Evolutionary conservation across 2,888 invertebrate species (phyloP), one percentile per base, ranked within the genome.

Genomic region (Orthonychiurus folsomi): DNA sequence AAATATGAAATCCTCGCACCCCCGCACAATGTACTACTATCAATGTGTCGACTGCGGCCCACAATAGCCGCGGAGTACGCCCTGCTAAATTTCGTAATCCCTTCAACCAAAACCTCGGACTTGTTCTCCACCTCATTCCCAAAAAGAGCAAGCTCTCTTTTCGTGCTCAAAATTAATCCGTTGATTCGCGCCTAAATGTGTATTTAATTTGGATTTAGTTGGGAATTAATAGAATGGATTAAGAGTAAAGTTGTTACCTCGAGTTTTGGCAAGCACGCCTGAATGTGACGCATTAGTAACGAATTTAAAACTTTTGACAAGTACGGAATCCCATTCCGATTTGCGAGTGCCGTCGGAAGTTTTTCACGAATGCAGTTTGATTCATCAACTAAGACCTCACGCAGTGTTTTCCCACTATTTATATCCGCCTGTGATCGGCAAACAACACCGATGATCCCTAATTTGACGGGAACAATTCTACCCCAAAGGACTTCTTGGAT

Each of bases 1-100:
- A 99, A 99, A 76, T 95, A 99, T 77, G 97, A 97, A 75, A 99
- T 97, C 72, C 99, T 84, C 3, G 99, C 99, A n/a, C 99, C 99
- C 1, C 99, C 99, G 76, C 97, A 96, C 74, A 99, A 79, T 79
- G 97, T 97, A 0, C 95, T 92, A 0, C 97, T 99, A 79, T 97
- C 97, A 67, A 99, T 99, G 75, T 97, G 96, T 65, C 93, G 83
- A 0, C 97, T 86, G 0, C 97, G 99, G 50, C 99, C 99, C 75
- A 99, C 99, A 71, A 99, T 97, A 0, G 99, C 99, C 2, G 89
- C 86, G 76, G 94, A 96, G 77, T 99, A 99, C 1, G 96, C 93
- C 65, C 95, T 93, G 1, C 99, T 95, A 79, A 99, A 99, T 79
- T 96, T 94, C 0, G 97, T 99, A 68, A 99, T 96, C 66, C 99